These are phyloP conservation scores for Eubasilissa splendida DNA, from an alignment of 2,888 invertebrate species.

Conservation along the genomic window DNA sequence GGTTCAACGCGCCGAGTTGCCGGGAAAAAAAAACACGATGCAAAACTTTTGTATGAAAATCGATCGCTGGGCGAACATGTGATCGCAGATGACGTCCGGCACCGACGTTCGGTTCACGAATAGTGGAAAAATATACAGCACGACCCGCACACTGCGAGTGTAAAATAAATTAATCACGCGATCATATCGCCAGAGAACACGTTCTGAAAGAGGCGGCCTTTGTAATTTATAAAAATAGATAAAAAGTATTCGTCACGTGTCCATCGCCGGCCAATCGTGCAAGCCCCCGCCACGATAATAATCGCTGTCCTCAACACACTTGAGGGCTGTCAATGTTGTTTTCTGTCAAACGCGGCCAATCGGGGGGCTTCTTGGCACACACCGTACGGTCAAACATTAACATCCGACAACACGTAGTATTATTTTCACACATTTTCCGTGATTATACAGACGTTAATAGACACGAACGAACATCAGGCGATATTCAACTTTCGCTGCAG, in stretches of 20 bases:
- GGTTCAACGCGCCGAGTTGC: conserved; percentile 27
- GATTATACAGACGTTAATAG: conserved; percentile 8
- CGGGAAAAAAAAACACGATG: conserved; percentile 21
- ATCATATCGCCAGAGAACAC: conserved; percentile 2
- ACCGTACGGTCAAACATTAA: conserved; percentile 14
- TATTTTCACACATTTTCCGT: conserved; percentile 26
- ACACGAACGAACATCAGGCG: conserved; percentile 2
- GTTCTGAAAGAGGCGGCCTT: conserved; percentile 42
- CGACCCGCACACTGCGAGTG: conserved; percentile 5
- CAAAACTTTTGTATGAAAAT: conserved; percentile 41
- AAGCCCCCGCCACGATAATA: conserved; percentile 27
- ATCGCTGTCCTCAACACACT: conserved; percentile 28
- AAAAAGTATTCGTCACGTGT: conserved; percentile 45
- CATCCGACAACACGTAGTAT: conserved; percentile 14
- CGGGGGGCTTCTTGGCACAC: conserved; percentile 2
- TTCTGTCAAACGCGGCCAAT: conserved; percentile 40
- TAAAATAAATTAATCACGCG: conserved; percentile 31
- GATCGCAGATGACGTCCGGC: conserved; percentile 39
- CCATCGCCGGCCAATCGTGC: conserved; percentile 32
- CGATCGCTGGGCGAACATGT: conserved; percentile 44
- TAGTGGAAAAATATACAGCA: conserved; percentile 30
- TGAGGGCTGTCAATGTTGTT: conserved; percentile 21
- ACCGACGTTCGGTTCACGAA: background rate
- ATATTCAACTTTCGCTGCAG: conserved; percentile 1
- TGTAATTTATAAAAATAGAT: conserved; percentile 48